Conservation (phyloP, 2,888 invertebrate species). For the Gandaritis pyraliata region DNA sequence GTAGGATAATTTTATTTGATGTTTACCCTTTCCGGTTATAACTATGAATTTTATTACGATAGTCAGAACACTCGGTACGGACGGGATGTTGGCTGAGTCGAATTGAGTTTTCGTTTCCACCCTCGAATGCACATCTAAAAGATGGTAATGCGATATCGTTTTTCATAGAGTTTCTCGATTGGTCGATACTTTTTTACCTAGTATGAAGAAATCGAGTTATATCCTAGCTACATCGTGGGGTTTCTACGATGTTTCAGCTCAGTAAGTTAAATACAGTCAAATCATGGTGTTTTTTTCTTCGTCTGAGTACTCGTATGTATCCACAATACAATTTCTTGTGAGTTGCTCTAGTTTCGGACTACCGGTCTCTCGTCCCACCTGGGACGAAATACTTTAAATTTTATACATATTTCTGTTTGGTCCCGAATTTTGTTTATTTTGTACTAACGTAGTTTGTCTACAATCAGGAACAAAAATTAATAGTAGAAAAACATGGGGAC, state of each 20-base stretch:
- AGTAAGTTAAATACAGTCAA: neutral
- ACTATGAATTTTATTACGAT: constrained; percentile 41
- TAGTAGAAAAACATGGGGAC: too few relatives aligned
- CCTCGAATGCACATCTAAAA: constrained; percentile 26
- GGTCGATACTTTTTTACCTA: neutral
- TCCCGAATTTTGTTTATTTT: too few relatives aligned
- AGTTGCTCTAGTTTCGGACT: too few relatives aligned
- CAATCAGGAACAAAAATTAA: too few relatives aligned
- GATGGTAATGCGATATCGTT: constrained; percentile 22
- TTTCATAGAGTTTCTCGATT: constrained; percentile 22
- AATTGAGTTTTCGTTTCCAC: constrained; percentile 28
- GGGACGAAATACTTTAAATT: too few relatives aligned
- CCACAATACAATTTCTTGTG: too few relatives aligned
- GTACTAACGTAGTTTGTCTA: too few relatives aligned
- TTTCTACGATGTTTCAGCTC: neutral
- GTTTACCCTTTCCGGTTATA: constrained; percentile 16
- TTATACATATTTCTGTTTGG: too few relatives aligned
- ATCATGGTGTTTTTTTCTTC: too few relatives aligned
- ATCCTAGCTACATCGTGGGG: neutral
- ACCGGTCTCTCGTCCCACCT: too few relatives aligned
- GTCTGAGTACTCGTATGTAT: too few relatives aligned
- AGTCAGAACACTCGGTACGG: constrained; percentile 20
- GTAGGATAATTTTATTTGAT: too few relatives aligned
- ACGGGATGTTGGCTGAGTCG: constrained; percentile 16
- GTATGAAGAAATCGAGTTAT: neutral